Base-by-base conservation (phyloP, 2,797 vertebrate genomes). In the Crossoptilon crossoptilon region DNA sequence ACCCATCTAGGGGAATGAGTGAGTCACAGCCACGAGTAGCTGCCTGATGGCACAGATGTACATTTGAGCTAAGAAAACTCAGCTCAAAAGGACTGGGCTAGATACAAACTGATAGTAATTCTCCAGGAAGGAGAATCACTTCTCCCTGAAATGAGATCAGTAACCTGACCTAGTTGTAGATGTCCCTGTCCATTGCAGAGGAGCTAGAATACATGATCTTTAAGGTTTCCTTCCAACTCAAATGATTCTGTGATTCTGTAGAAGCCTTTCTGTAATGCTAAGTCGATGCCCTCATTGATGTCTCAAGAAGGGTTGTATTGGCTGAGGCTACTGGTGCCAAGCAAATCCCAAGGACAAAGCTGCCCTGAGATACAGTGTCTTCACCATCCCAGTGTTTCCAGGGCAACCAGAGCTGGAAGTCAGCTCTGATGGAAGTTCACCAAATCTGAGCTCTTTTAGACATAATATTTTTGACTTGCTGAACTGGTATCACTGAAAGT, bases 311-410 rank as follows among this genome's bases (percentile, higher is more conserved):
- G 9, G 43, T 77, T 55, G 70, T 23, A 6, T 35, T n/a, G 67
- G 46, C 63, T 0, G 2, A 90, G 56, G 46, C 16, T 79, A 29
- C 77, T 23, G n/a, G 48, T 0, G 0, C 39, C 0, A 0, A 80
- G 41, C 41, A 90, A 89, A 81, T 21, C 23, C 46, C n/a, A 75
- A 31, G 33, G 63, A 85, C 68, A 84, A 83, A 92, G 73, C 83
- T 79, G 70, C 31, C 33, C 70, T 1, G 2, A 73, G 41, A 62
- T 31, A 55, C 87, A 26, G 10, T n/a, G 23, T 41, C 87, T 81
- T 92, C 70, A 88, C 60, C 77, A 95, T 92, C 93, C 51, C 48
- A 22, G 39, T 33, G 85, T 96, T 93, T 86, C 94, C 70, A 82
- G 63, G 87, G 76, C 59, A 94, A 76, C 83, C 29, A 72, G 67